phyloP scores from a whole-genome alignment of 1,140 invertebrate species.

The Drosophila asahinai region DNA sequence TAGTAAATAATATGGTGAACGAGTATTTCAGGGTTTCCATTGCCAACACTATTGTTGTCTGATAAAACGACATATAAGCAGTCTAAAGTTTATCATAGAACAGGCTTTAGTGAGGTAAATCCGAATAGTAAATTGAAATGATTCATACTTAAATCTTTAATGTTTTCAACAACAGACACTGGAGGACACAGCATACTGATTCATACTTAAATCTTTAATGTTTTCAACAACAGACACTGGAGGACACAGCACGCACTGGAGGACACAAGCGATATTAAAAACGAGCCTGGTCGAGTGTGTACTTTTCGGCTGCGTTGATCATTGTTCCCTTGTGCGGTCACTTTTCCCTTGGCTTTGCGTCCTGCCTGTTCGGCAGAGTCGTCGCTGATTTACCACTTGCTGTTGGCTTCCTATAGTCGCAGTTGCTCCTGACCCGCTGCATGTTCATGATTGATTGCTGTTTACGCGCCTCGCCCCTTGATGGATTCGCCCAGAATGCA shows the following conservation, averaged over 20 bases:
- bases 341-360: not conserved
- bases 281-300: not conserved
- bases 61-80: too few relatives aligned
- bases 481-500: constrained; percentile 13
- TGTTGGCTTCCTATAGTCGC: constrained; percentile 1
- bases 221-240: too few relatives aligned
- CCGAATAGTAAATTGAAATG: not conserved
- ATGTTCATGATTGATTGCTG: constrained; percentile 70
- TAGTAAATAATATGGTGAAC: not conserved
- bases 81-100: not conserved
- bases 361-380: constrained; percentile 4
- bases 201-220: too few relatives aligned
- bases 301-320: constrained; percentile 3
- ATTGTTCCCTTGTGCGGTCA: not conserved
- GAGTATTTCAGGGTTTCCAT: not conserved
- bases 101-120: not conserved
- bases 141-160: too few relatives aligned
- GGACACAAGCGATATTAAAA: not conserved
- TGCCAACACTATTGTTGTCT: not conserved
- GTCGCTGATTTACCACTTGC: constrained; percentile 19
- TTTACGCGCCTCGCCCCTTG: constrained; percentile 51
- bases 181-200: too few relatives aligned
- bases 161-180: too few relatives aligned
- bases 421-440: constrained; percentile 18
- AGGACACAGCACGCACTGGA: too few relatives aligned